Evolutionary conservation across 2,797 vertebrate genomes (phyloP).

Genomic region (Leptatherina wallacei): DNA sequence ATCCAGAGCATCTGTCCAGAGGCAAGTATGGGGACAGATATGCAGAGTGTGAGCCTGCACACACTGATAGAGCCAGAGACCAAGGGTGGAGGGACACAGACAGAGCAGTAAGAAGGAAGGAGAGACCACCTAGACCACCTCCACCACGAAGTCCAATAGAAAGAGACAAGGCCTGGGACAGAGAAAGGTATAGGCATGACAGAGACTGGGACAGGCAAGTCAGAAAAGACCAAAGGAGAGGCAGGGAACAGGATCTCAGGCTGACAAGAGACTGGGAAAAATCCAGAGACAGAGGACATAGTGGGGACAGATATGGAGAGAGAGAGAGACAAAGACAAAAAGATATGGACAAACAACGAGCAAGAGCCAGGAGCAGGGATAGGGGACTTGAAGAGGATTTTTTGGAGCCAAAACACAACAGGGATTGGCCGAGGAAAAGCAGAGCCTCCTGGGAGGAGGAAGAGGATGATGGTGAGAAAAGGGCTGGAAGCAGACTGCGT

Average conservation of each 20-base stretch:
- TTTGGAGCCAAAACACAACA: constrained; percentile 22
- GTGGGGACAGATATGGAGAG: constrained; percentile 51
- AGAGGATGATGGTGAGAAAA: constrained; percentile 35
- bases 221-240: constrained; percentile 54
- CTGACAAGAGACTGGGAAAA: constrained; percentile 49
- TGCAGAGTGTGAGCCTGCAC: constrained; percentile 68
- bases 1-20: constrained; percentile 71
- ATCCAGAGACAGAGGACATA: constrained; percentile 51
- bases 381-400: constrained; percentile 54
- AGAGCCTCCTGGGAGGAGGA: constrained; percentile 65
- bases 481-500: constrained; percentile 47
- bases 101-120: constrained; percentile 71
- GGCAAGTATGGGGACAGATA: constrained; percentile 67
- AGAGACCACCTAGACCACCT: constrained; percentile 76
- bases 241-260: constrained; percentile 49
- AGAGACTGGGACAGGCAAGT: constrained; percentile 33
- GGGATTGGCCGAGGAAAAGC: constrained; percentile 21
- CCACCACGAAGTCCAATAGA: constrained; percentile 65
- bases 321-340: constrained; percentile 56
- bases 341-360: constrained; percentile 50
- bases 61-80: constrained; percentile 52
- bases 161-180: constrained; percentile 58
- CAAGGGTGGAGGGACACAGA: constrained; percentile 54
- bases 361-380: constrained; percentile 65
- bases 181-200: constrained; percentile 53